These are phyloP conservation scores for Turnix velox DNA, from an alignment of 2,113 vertebrate species.

Conservation along the genomic window DNA sequence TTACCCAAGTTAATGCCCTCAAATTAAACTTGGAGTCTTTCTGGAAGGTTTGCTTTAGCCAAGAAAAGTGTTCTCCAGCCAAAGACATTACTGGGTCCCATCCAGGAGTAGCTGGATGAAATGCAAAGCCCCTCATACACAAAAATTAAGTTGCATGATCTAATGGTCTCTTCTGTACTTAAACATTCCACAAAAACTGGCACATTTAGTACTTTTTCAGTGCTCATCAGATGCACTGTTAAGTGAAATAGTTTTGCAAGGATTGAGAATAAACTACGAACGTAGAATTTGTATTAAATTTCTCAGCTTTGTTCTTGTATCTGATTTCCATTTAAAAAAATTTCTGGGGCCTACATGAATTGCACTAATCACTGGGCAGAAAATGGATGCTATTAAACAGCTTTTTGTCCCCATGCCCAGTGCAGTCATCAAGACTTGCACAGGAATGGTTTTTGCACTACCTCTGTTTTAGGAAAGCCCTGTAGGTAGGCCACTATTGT, in stretches of 20 bases:
- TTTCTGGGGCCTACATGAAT: conserved; percentile 25
- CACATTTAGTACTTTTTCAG: neutral
- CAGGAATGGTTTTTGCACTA: neutral
- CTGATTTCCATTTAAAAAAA: conserved; percentile 44
- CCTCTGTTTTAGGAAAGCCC: neutral
- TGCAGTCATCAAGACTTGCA: neutral
- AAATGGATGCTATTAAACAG: conserved; percentile 29
- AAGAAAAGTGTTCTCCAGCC: neutral
- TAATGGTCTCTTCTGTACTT: neutral
- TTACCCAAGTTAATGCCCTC: neutral
- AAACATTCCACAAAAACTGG: neutral
- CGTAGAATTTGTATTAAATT: neutral
- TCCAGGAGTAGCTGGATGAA: neutral
- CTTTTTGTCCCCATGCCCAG: neutral
- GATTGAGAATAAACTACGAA: neutral
- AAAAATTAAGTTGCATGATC: neutral
- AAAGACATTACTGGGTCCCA: neutral
- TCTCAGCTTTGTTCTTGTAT: conserved; percentile 42
- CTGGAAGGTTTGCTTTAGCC: conserved; percentile 23
- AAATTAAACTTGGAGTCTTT: neutral
- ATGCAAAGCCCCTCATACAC: neutral
- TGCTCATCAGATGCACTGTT: neutral
- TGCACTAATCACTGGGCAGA: conserved; percentile 44
- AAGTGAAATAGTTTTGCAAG: neutral
- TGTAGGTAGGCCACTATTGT: neutral